Conservation (phyloP, 2,888 invertebrate genomes). For the Torymus texanus region DNA sequence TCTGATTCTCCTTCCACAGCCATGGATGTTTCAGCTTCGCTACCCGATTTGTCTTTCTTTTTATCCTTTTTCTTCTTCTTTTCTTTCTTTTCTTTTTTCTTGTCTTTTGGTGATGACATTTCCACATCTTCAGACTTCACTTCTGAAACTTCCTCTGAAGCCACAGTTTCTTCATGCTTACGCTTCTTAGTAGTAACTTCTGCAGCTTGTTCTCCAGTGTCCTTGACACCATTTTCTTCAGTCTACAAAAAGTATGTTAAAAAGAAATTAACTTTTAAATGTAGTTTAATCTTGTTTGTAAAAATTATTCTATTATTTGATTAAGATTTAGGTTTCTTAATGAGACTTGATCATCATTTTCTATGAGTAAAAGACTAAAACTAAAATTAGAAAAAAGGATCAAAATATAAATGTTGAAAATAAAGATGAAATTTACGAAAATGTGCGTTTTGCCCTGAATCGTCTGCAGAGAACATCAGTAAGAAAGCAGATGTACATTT, state of each 20-base stretch:
- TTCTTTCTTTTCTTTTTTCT: conserved; percentile 72
- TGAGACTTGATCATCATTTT: background rate
- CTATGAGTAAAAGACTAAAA: conserved; percentile 7
- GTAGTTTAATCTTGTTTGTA: background rate
- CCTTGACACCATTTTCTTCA: conserved; percentile 64
- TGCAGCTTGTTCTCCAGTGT: conserved; percentile 35
- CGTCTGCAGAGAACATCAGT: too few relatives aligned
- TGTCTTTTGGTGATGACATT: conserved; percentile 72
- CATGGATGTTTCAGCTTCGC: conserved; percentile 69
- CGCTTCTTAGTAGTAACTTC: conserved; percentile 72
- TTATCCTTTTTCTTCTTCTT: conserved; percentile 73
- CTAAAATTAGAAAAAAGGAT: background rate
- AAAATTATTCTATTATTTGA: conserved; percentile 38
- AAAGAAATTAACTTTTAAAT: too few relatives aligned
- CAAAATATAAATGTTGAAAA: too few relatives aligned
- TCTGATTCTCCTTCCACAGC: conserved; percentile 66
- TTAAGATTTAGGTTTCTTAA: conserved; percentile 8
- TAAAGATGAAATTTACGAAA: too few relatives aligned
- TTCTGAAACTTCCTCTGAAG: conserved; percentile 78
- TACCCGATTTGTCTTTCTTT: conserved; percentile 65
- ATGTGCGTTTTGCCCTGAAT: too few relatives aligned
- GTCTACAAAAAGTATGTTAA: conserved; percentile 54
- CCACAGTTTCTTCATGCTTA: conserved; percentile 76
- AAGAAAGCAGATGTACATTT: too few relatives aligned
- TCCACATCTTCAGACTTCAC: conserved; percentile 67